phyloP scores from a whole-genome alignment of 2,113 vertebrate species.

The Morone saxatilis region DNA sequence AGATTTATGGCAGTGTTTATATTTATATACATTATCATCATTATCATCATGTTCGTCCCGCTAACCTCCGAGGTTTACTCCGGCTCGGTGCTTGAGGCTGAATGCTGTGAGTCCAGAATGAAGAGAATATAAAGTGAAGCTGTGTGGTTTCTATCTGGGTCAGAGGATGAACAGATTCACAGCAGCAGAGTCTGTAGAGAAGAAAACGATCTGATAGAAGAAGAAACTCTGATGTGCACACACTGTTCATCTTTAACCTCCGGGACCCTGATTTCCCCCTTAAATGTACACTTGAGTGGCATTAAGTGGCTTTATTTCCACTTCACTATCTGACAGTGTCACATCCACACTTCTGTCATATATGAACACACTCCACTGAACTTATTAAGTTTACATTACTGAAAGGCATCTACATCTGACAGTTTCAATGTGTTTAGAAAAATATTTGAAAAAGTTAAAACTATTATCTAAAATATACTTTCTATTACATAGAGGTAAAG shows the following conservation, averaged over 20 bases:
- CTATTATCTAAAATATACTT: too few species aligned
- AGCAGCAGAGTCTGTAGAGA: slow-evolving; percentile 10
- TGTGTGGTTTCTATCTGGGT: slow-evolving; percentile 62
- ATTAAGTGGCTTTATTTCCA: too few species aligned
- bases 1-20: slow-evolving; percentile 54
- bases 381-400: too few species aligned
- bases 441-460: too few species aligned
- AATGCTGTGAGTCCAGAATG: slow-evolving; percentile 40
- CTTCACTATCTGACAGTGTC: too few species aligned
- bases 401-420: too few species aligned
- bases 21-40: slow-evolving; percentile 50
- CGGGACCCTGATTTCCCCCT: neutral
- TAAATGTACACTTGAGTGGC: too few species aligned
- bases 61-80: slow-evolving; percentile 51
- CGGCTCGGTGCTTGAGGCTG: slow-evolving; percentile 27
- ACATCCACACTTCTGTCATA: too few species aligned
- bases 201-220: slow-evolving; percentile 24
- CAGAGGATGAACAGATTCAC: slow-evolving; percentile 65
- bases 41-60: slow-evolving; percentile 30
- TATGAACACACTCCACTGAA: too few species aligned
- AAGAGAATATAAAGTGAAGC: slow-evolving; percentile 58
- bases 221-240: neutral
- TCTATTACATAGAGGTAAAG: too few species aligned
- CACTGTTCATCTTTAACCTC: slow-evolving; percentile 19
- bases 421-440: too few species aligned